Conservation (phyloP, 2,113 vertebrate genomes). For the Alces alces region DNA sequence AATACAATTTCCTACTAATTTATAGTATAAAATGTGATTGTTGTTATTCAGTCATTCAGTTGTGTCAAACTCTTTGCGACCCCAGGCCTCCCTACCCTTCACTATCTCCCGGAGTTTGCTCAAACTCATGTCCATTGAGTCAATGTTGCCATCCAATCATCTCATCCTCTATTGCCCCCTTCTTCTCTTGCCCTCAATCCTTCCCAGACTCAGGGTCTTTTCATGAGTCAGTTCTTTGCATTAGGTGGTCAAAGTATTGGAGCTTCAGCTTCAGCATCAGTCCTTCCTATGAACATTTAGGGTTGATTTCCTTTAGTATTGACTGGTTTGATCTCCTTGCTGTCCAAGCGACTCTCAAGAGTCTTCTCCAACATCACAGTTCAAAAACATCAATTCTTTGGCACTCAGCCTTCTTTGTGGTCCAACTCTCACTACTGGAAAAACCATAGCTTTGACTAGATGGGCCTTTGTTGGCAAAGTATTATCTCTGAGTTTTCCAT, state of each 20-base stretch:
- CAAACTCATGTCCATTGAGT: not conserved
- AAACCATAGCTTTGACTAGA: not conserved
- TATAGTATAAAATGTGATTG: not conserved
- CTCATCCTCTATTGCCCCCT: not conserved
- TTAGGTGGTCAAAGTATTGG: not conserved
- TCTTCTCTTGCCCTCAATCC: not conserved
- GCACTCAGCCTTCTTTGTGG: not conserved
- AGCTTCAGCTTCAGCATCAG: not conserved
- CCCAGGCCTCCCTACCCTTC: not conserved
- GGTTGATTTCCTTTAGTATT: not conserved
- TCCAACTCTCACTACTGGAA: not conserved
- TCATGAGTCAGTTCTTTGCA: not conserved
- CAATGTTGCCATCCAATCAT: not conserved
- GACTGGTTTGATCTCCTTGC: not conserved
- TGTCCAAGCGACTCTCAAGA: not conserved
- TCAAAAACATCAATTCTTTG: not conserved
- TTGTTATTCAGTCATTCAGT: not conserved
- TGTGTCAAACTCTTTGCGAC: not conserved
- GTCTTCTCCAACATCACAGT: not conserved
- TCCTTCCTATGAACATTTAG: not conserved
- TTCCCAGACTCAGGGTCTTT: not conserved
- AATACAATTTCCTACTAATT: not conserved
- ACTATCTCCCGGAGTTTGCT: not conserved
- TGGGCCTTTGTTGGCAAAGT: not conserved
- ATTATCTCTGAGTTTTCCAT: not conserved